Evolutionary conservation across 2,888 invertebrate genomes (phyloP).

Genomic region (Eupithecia subumbrata): DNA sequence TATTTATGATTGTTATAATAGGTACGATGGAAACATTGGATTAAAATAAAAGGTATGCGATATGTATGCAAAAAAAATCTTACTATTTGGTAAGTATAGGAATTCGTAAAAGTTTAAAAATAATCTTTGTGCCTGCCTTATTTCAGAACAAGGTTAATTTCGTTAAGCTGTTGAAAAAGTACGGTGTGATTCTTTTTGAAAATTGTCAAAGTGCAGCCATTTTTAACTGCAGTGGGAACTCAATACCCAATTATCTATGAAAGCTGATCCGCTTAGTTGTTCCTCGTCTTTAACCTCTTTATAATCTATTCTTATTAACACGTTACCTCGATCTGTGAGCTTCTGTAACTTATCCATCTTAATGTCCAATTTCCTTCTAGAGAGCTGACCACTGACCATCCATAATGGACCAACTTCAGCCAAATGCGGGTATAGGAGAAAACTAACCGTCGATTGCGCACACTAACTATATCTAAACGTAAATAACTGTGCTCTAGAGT

Average conservation of each 20-base stretch:
- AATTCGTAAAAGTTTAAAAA: background rate
- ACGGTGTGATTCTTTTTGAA: background rate
- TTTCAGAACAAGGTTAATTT: background rate
- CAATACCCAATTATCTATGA: background rate
- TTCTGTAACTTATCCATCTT: conserved; percentile 5
- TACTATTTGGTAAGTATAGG: background rate
- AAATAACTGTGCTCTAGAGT: background rate
- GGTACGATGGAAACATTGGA: background rate
- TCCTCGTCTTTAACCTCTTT: background rate
- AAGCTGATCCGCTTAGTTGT: background rate
- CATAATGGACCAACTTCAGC: background rate
- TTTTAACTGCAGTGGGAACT: background rate
- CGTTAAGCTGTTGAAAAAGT: background rate
- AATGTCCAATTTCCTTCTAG: background rate
- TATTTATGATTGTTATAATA: background rate
- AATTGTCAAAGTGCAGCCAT: background rate
- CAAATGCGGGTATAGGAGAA: background rate
- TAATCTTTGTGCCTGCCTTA: background rate
- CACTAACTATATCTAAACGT: background rate
- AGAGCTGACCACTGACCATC: background rate
- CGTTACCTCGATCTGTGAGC: background rate
- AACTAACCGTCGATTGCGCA: background rate
- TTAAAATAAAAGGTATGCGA: background rate
- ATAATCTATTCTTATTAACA: background rate
- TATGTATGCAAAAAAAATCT: background rate